Evolutionary conservation across 2,797 vertebrate species (phyloP), one percentile per base, ranked within the genome.

Genomic region (Phrynocephalus forsythii): DNA sequence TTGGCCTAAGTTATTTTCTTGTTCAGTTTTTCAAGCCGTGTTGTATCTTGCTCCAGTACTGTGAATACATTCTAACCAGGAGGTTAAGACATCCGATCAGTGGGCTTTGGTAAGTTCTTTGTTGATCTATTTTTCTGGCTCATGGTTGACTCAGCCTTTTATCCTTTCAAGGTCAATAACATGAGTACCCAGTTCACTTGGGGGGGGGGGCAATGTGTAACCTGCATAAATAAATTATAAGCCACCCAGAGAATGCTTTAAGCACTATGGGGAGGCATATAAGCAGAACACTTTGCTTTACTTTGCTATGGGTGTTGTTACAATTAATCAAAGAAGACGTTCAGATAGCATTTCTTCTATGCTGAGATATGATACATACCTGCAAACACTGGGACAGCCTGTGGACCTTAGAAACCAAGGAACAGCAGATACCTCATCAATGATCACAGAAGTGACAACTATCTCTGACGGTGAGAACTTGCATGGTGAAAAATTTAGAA

Each of bases 101-200:
- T 90, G 60, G 56, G 86, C 6, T 0, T 28, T 66, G 85, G 94
- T 94, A 92, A 92, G 86, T 78, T 33, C 56, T 81, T 78, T 84
- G 10, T 69, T 90, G 30, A 6, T 86, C 83, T 86, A 18, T 26
- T 44, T 44, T 44, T 44, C 38, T 44, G 38, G 38, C 38, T 44
- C 38, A 44, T 44, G 38, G 38, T 44, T 44, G 38, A 44, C 38
- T 44, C 38, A 44, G 38, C 38, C 38, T 44, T 44, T 44, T 44
- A 44, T 44, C 38, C 38, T 44, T 44, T 44, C 38, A 44, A 44
- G 38, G 38, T 44, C 38, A 44, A 44, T 44, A 44, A 44, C 38
- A 44, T 44, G 38, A 44, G 38, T 44, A 44, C 38, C 38, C 38
- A 44, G 38, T 44, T 44, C 38, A 5, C 38, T 44, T 44, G 38